A percentile compares a stretch with the other conserved stretches of the same genome.
These are phyloP conservation scores for Drosophila orena DNA, from an alignment of 1,140 invertebrate genomes.

Conservation along the genomic window DNA sequence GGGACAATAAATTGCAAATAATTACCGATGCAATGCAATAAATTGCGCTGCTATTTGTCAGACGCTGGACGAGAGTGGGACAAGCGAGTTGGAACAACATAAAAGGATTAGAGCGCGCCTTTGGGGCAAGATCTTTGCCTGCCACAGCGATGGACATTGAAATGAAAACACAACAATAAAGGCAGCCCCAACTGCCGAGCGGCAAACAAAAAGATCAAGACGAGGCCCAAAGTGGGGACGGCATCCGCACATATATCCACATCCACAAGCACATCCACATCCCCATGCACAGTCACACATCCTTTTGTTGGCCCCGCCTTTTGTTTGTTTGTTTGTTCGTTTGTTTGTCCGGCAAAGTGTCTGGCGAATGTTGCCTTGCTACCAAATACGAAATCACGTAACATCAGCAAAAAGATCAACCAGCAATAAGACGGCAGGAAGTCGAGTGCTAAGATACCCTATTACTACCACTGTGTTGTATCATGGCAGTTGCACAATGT, in stretches of 20 bases:
- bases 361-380: slow-evolving; percentile 64
- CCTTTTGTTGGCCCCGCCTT: slow-evolving; percentile 65
- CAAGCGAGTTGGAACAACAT: slow-evolving; percentile 38
- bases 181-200: slow-evolving; percentile 46
- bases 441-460: slow-evolving; percentile 5
- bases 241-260: slow-evolving; percentile 25
- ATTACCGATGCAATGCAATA: slow-evolving; percentile 76
- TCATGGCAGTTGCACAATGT: background rate
- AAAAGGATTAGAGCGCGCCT: slow-evolving; percentile 73
- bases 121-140: slow-evolving; percentile 37
- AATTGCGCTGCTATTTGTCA: slow-evolving; percentile 75
- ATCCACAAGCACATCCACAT: slow-evolving; percentile 24
- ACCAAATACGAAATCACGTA: slow-evolving; percentile 79
- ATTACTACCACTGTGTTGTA: too few species aligned
- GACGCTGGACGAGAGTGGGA: slow-evolving; percentile 25
- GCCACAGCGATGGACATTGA: slow-evolving; percentile 69
- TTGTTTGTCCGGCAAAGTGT: slow-evolving; percentile 56
- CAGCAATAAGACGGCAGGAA: background rate
- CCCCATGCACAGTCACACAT: slow-evolving; percentile 43
- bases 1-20: slow-evolving; percentile 76
- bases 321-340: slow-evolving; percentile 56
- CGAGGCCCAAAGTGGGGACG: slow-evolving; percentile 57
- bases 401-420: slow-evolving; percentile 45
- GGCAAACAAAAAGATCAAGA: slow-evolving; percentile 68
- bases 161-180: slow-evolving; percentile 71